Evolutionary conservation across 37 sponge, comb jelly and placozoan genomes (phyloP).

Genomic region (Spongilla lacustris): DNA sequence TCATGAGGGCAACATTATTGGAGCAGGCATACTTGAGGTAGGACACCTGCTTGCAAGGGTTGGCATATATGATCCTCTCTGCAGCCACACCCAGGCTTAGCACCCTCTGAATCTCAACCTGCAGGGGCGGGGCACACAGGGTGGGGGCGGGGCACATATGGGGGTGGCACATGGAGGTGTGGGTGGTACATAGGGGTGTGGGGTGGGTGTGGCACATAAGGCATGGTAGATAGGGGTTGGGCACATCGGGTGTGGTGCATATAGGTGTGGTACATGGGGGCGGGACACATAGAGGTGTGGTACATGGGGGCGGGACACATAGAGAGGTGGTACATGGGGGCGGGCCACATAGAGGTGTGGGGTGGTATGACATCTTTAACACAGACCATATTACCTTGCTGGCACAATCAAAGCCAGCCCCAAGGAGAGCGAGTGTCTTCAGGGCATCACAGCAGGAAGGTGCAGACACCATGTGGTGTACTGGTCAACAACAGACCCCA

Average conservation of each 20-base stretch:
- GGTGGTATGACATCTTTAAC: too few species aligned
- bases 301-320: too few species aligned
- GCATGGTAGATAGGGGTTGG: too few species aligned
- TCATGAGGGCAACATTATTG: constrained; percentile 73
- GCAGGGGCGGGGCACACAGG: not conserved
- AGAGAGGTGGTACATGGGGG: too few species aligned
- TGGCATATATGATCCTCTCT: constrained; percentile 82
- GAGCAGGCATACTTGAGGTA: constrained; percentile 85
- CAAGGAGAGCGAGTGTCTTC: constrained; percentile 67
- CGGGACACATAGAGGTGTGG: too few species aligned
- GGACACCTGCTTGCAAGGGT: constrained; percentile 90
- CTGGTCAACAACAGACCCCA: constrained; percentile 49
- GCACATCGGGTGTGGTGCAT: too few species aligned
- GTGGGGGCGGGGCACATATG: too few species aligned
- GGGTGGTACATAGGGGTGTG: too few species aligned
- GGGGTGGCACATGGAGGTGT: too few species aligned
- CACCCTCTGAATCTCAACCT: constrained; percentile 72
- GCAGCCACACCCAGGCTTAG: constrained; percentile 66
- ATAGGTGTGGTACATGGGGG: too few species aligned
- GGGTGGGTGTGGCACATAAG: too few species aligned
- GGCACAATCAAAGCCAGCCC: constrained; percentile 94
- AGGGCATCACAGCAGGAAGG: constrained; percentile 76
- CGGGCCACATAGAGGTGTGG: too few species aligned
- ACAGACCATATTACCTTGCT: constrained; percentile 54
- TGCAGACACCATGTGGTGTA: constrained; percentile 54